Evolutionary conservation across 2,888 invertebrate genomes (phyloP), one percentile per base, ranked within the genome.

Genomic region (Hymenopus coronatus): DNA sequence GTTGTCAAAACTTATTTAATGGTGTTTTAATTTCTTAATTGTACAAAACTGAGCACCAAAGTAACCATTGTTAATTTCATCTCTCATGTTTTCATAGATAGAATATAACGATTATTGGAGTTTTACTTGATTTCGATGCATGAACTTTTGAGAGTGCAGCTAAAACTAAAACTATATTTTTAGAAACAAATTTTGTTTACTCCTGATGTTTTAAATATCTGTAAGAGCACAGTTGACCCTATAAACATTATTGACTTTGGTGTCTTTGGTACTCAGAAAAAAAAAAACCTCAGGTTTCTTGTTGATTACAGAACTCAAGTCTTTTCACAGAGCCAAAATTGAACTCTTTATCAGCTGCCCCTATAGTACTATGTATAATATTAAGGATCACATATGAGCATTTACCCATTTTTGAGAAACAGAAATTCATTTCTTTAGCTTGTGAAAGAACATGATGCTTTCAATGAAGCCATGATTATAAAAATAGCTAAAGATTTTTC

Each of bases 261-360:
- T 70, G 20, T 70, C 54, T 70, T 70, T 70, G 54, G 54, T 70
- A 70, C 54, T 70, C 54, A 70, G 54, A 0, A 14, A 30, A 70
- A 70, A 70, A 20, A 70, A 70, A 20, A 20, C 54, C 54, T 15
- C 2, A 70, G 54, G 12, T 81, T 86, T 81, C n/a, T 70, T 81
- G 81, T 81, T 87, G 82, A n/a, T 28, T 82, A 28, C 82, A 82
- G 87, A 87, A 87, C 82, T 87, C 87, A 87, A 87, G 87, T 87
- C 87, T 87, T 87, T 87, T 87, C 87, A 70, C 54, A 70, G 54
- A 70, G 54, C 54, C 54, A 70, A 70, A 70, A 70, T 25, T 70
- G 15, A 25, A 20, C 9, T 25, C 54, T 70, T 20, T 70, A 70
- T 70, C 54, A 70, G 54, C 54, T 70, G 54, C 54, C 54, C 54